These are phyloP conservation scores for Temnothorax ravouxi DNA, from an alignment of 2,888 invertebrate genomes.

Conservation along the genomic window DNA sequence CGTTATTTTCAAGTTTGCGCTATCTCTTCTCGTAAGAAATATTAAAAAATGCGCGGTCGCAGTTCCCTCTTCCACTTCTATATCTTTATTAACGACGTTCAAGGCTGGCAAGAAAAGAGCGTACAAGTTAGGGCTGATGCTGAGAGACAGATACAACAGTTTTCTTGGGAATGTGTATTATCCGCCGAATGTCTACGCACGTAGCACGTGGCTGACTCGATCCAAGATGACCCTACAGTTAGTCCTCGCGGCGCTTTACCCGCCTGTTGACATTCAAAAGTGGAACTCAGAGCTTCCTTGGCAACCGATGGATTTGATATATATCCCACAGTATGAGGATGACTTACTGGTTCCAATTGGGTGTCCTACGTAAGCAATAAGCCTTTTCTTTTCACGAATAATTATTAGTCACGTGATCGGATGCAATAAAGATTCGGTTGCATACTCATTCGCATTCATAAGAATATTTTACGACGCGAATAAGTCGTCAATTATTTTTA, in stretches of 20 bases:
- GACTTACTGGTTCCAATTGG: slow-evolving; percentile 69
- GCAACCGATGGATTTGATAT: slow-evolving; percentile 67
- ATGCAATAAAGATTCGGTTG: neutral
- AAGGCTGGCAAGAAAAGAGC: slow-evolving; percentile 67
- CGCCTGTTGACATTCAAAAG: slow-evolving; percentile 61
- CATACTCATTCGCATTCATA: neutral
- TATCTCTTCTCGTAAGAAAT: neutral
- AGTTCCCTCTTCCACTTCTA: neutral
- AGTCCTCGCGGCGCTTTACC: slow-evolving; percentile 70
- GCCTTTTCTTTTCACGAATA: neutral
- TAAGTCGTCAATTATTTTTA: neutral
- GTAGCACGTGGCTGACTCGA: slow-evolving; percentile 64
- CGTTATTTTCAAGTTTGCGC: neutral
- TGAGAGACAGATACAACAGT: slow-evolving; percentile 52
- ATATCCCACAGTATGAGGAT: slow-evolving; percentile 59
- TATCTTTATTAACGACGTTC: slow-evolving; percentile 14
- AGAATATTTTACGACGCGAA: neutral
- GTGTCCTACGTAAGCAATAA: slow-evolving; percentile 35
- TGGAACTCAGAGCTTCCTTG: slow-evolving; percentile 68
- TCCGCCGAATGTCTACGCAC: slow-evolving; percentile 62
- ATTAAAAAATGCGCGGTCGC: neutral
- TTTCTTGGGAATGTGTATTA: slow-evolving; percentile 66
- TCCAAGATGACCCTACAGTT: slow-evolving; percentile 71
- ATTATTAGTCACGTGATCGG: neutral
- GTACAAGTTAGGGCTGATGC: slow-evolving; percentile 60